Conservation (phyloP, 2,797 vertebrate species). For the Epinephelus awoara region DNA sequence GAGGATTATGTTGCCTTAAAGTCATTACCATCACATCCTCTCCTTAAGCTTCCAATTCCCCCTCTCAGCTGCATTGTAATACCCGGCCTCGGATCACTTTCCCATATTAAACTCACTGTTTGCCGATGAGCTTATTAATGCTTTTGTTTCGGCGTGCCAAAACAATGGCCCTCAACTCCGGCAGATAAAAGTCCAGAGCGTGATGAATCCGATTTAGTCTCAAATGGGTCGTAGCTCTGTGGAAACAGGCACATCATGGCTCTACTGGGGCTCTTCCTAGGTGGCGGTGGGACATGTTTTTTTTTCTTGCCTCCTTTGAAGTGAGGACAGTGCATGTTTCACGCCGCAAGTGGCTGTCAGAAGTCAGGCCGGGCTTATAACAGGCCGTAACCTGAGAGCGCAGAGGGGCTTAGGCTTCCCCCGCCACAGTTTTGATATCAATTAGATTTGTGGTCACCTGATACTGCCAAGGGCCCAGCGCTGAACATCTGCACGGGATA, state of each 20-base stretch:
- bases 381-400: conserved; percentile 78
- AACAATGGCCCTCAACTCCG: conserved; percentile 76
- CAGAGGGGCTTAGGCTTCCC: conserved; percentile 75
- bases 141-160: conserved; percentile 85
- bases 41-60: conserved; percentile 91
- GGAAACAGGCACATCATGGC: conserved; percentile 54
- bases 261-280: conserved; percentile 70
- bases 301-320: conserved; percentile 83
- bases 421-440: conserved; percentile 84
- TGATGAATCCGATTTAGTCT: conserved; percentile 72
- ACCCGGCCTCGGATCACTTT: conserved; percentile 88
- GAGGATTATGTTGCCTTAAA: conserved; percentile 91
- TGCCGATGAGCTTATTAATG: conserved; percentile 88
- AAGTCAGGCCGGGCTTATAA: conserved; percentile 62
- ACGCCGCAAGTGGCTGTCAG: conserved; percentile 62
- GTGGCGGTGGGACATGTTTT: conserved; percentile 71
- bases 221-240: conserved; percentile 64
- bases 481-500: conserved; percentile 84
- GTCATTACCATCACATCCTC: conserved; percentile 93
- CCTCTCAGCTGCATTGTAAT: conserved; percentile 87
- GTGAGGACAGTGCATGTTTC: conserved; percentile 79
- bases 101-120: conserved; percentile 89
- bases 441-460: conserved; percentile 84
- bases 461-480: conserved; percentile 62
- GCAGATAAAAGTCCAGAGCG: conserved; percentile 84